Conservation (phyloP, 2,888 invertebrate genomes). For the Sericinus montela region DNA sequence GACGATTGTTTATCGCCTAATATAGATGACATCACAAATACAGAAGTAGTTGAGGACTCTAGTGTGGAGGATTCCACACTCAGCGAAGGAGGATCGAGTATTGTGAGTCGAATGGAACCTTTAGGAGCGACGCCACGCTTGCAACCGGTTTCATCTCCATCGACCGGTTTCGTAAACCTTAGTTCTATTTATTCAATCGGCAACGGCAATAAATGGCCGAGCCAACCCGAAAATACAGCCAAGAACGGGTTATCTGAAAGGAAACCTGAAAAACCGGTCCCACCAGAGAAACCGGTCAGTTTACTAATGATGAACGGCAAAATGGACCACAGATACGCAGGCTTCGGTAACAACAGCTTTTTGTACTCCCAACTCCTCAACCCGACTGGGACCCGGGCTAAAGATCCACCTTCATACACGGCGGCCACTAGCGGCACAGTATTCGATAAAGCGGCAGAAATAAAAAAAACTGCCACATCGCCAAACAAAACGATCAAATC, state of each 20-base stretch:
- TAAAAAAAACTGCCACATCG: constrained; percentile 39
- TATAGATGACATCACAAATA: constrained; percentile 80
- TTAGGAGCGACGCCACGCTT: constrained; percentile 27
- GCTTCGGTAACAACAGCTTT: constrained; percentile 69
- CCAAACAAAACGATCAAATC: constrained; percentile 45
- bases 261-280: constrained; percentile 65
- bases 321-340: constrained; percentile 59
- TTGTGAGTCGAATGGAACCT: constrained; percentile 27
- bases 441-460: constrained; percentile 42
- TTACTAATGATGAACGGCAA: constrained; percentile 72
- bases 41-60: constrained; percentile 67
- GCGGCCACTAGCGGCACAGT: constrained; percentile 53
- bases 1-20: constrained; percentile 85
- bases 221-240: constrained; percentile 28
- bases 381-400: constrained; percentile 49
- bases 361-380: constrained; percentile 64
- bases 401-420: constrained; percentile 65
- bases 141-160: constrained; percentile 29
- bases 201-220: constrained; percentile 46
- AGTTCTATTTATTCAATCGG: constrained; percentile 71
- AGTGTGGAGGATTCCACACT: constrained; percentile 67
- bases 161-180: constrained; percentile 61
- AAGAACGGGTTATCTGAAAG: constrained; percentile 55
- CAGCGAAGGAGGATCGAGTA: constrained; percentile 47
- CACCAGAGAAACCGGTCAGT: constrained; percentile 72